A percentile compares a stretch with the other conserved stretches of the same genome.
Conservation (phyloP, 1,140 invertebrate genomes). For the Oedothorax gibbosus region DNA sequence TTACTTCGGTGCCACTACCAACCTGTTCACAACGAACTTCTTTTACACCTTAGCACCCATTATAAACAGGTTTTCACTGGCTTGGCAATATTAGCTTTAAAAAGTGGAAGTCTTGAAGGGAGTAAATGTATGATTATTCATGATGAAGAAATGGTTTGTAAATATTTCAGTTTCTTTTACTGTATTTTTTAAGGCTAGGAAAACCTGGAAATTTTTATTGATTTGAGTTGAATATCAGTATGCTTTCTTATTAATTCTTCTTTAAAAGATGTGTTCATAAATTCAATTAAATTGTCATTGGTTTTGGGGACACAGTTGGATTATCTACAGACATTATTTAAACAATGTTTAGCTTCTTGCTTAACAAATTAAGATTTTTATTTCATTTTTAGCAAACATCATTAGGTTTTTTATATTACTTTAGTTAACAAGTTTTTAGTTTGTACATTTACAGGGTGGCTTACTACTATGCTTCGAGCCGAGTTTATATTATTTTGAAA, state of each 20-base stretch:
- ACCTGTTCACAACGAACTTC: conserved; percentile 68
- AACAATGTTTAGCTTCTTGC: no score
- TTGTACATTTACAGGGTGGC: no score
- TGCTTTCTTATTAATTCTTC: not conserved
- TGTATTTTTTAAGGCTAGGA: not conserved
- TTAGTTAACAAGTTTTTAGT: no score
- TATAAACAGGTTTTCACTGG: conserved; percentile 69
- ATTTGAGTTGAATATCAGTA: not conserved
- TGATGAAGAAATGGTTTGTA: conserved; percentile 66
- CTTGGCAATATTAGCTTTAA: conserved; percentile 66
- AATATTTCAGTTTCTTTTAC: not conserved
- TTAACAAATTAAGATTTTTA: no score
- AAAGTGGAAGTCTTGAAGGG: conserved; percentile 65
- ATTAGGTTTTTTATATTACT: no score
- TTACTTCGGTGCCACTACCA: conserved; percentile 68
- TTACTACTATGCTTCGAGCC: no score
- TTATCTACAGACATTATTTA: no score
- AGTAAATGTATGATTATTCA: conserved; percentile 64
- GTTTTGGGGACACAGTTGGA: not conserved
- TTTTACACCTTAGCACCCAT: conserved; percentile 67
- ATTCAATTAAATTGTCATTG: not conserved
- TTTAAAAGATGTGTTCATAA: not conserved
- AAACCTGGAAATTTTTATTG: not conserved
- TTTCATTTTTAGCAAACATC: no score
- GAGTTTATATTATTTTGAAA: no score